Conservation (phyloP, 64 coral and sea anemone genomes). For the Pachyseris speciosa region DNA sequence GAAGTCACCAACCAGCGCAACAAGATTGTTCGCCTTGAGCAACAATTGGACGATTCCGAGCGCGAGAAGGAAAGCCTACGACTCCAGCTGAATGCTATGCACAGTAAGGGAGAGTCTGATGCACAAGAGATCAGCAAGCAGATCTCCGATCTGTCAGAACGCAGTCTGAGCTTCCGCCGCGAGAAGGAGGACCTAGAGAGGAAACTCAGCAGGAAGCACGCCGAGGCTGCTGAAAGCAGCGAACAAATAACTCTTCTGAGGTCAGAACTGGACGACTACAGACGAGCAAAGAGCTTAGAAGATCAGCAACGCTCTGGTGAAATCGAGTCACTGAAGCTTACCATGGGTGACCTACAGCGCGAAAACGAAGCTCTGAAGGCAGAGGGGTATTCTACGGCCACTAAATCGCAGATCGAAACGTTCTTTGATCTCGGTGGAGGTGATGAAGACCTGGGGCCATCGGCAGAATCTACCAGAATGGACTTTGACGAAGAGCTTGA, state of each 20-base stretch:
- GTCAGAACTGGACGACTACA: conserved; percentile 54
- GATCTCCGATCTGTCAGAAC: conserved; percentile 63
- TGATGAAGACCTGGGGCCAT: conserved; percentile 36
- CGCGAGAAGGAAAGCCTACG: conserved; percentile 74
- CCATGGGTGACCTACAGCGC: neutral
- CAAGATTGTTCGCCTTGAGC: conserved; percentile 72
- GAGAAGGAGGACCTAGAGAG: conserved; percentile 70
- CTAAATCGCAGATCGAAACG: neutral
- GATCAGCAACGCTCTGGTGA: conserved; percentile 43
- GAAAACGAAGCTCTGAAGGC: conserved; percentile 42
- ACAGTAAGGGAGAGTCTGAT: conserved; percentile 65
- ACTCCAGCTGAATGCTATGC: conserved; percentile 58
- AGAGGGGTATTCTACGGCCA: neutral
- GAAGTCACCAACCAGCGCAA: conserved; percentile 80
- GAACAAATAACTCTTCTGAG: conserved; percentile 55
- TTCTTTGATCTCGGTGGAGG: conserved; percentile 9
- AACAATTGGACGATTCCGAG: conserved; percentile 75
- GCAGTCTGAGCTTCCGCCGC: conserved; percentile 58
- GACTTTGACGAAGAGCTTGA: conserved; percentile 44
- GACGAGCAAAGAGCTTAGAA: conserved; percentile 52
- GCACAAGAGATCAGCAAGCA: conserved; percentile 57
- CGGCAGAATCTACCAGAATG: conserved; percentile 45
- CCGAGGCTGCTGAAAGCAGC: conserved; percentile 27
- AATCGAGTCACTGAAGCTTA: conserved; percentile 7
- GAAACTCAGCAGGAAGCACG: conserved; percentile 33